A percentile compares a stretch with the other conserved stretches of the same genome.
Conservation (phyloP, 2,888 invertebrate species). For the Dione vanillae region DNA sequence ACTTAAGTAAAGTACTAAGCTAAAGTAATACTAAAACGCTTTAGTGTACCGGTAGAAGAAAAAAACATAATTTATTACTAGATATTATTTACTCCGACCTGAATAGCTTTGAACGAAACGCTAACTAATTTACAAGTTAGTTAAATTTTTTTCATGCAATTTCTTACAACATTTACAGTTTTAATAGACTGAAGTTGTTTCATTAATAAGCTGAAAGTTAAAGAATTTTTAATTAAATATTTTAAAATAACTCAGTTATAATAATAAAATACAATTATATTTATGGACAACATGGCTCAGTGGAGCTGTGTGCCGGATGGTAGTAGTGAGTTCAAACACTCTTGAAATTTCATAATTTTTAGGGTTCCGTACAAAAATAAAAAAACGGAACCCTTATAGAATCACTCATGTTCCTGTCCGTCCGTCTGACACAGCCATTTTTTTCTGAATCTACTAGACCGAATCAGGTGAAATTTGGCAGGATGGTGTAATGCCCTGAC, state of each 20-base stretch:
- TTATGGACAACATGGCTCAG: too few species aligned
- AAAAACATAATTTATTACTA: not conserved
- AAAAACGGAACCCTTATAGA: too few species aligned
- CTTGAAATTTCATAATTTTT: too few species aligned
- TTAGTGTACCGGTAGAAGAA: not conserved
- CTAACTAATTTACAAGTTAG: constrained; percentile 26
- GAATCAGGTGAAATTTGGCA: too few species aligned
- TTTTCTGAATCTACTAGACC: too few species aligned
- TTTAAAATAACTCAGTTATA: not conserved
- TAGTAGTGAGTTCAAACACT: too few species aligned
- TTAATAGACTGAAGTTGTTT: constrained; percentile 4
- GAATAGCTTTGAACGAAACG: constrained; percentile 16
- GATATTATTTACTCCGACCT: not conserved
- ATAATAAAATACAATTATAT: too few species aligned
- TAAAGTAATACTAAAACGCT: not conserved
- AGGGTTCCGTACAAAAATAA: too few species aligned
- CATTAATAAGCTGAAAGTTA: not conserved
- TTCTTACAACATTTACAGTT: not conserved
- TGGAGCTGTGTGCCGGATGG: too few species aligned
- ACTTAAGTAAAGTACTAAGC: not conserved
- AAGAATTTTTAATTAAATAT: constrained; percentile 10
- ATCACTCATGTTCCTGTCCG: too few species aligned
- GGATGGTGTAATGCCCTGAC: too few species aligned
- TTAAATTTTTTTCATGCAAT: constrained; percentile 6
- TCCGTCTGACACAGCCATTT: too few species aligned